Evolutionary conservation across 2,797 vertebrate genomes (phyloP), one percentile per base, ranked within the genome.

Genomic region (Brotula barbata): DNA sequence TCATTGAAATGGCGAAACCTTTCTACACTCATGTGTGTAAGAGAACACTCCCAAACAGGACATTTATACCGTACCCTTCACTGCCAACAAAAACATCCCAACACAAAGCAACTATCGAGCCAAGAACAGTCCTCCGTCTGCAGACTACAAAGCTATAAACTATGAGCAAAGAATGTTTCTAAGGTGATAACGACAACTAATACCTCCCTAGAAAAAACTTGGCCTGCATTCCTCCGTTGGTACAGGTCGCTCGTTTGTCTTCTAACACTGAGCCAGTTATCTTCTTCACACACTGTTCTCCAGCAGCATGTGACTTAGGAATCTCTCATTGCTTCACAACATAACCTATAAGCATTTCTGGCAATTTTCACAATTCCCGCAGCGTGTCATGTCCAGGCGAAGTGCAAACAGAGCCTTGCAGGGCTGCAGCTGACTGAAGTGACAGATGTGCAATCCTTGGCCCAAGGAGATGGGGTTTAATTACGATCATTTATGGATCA

Each of bases 241-340:
- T 23, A 20, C 9, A 6, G 17, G 9, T 39, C 40, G 28, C 15
- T 48, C 7, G 2, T 63, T 36, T 55, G 0, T 17, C 33, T 17
- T 21, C 2, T 33, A 21, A 6, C 66, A 54, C 42, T 25, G 14
- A 22, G 46, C 28, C n/a, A 8, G 20, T 17, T n/a, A 51, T 31
- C 40, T 36, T 21, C 3, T 39, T 41, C 20, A 58, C 28, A 23
- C 57, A 45, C 37, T 66, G 62, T 50, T 51, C 51, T 31, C 12
- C 16, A 22, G 47, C 73, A 64, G 47, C 84, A 72, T 75, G 73
- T 54, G 80, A 84, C 53, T 83, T 52, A 71, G 80, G 86, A 89
- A 90, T 92, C 65, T 92, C 78, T 85, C 88, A 64, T 58, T 17
- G 25, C 51, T 43, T 45, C 69, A 71, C 64, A 58, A 87, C 65